These are phyloP conservation scores for Anguilla marmorata DNA, from an alignment of 2,797 vertebrate species.

Conservation along the genomic window DNA sequence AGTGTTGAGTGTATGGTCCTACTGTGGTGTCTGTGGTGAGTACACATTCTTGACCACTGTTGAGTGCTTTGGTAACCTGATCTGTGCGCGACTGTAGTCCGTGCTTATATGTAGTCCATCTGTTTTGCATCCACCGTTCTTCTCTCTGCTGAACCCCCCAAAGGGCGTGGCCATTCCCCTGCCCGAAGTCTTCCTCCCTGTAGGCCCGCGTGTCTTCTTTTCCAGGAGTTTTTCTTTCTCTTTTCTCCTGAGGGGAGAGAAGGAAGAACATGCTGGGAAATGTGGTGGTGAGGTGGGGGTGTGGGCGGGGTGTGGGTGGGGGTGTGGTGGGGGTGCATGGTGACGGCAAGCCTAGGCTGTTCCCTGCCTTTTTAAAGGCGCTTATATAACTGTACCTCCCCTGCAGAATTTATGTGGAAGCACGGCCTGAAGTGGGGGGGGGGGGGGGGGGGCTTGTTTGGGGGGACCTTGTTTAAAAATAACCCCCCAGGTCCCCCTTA, in stretches of 20 bases:
- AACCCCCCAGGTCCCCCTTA: neutral
- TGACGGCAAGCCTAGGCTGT: neutral
- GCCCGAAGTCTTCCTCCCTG: neutral
- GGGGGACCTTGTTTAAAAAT: neutral
- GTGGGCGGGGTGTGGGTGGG: neutral
- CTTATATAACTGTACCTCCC: neutral
- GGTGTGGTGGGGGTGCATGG: neutral
- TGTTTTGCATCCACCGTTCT: neutral
- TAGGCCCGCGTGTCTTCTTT: neutral
- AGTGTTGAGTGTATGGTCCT: neutral
- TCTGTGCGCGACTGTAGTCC: neutral
- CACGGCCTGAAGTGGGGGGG: neutral
- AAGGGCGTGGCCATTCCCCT: neutral
- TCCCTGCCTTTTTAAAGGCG: neutral
- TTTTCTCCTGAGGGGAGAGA: neutral
- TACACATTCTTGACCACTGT: neutral
- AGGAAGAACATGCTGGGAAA: neutral
- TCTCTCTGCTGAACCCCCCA: neutral
- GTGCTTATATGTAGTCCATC: neutral
- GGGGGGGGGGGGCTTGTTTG: neutral
- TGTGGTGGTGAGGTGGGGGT: neutral
- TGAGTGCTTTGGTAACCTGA: neutral
- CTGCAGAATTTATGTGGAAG: neutral
- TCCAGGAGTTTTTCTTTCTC: neutral
- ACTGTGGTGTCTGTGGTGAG: neutral